A percentile compares a stretch with the other conserved stretches of the same genome.
Evolutionary conservation across 1,140 invertebrate genomes (phyloP).

Genomic region (Heliothis virescens): DNA sequence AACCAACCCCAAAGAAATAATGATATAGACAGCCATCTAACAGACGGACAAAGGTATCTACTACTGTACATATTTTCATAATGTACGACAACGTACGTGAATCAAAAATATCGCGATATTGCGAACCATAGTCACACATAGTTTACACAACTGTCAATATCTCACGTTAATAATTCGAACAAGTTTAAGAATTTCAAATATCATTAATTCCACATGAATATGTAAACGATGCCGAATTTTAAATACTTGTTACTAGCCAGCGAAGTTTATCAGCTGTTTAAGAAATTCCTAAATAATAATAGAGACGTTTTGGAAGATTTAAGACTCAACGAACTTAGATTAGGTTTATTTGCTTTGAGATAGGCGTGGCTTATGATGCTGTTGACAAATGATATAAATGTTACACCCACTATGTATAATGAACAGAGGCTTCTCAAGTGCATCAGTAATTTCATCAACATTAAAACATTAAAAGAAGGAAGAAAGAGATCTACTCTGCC

Average conservation of each 20-base stretch:
- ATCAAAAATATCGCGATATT: conserved; percentile 6
- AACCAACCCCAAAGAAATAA: no score
- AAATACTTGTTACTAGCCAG: background rate
- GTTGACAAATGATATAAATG: background rate
- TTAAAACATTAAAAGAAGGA: no score
- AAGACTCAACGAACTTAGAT: conserved; percentile 29
- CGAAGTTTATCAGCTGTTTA: conserved; percentile 7
- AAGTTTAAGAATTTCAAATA: conserved; percentile 1
- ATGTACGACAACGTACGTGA: background rate
- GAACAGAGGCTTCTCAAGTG: no score
- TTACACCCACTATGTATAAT: background rate
- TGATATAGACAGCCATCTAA: no score
- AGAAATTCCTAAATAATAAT: background rate
- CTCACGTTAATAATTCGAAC: background rate
- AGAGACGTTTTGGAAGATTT: background rate
- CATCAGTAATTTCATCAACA: no score
- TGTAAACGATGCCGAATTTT: background rate
- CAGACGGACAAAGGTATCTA: no score
- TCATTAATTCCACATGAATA: conserved; percentile 9
- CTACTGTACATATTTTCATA: background rate
- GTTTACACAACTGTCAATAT: conserved; percentile 15
- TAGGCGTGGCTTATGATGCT: background rate
- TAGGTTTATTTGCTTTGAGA: background rate
- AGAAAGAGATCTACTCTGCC: no score
- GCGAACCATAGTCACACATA: background rate